Conservation (phyloP, 2,797 vertebrate species). For the Helostoma temminkii region DNA sequence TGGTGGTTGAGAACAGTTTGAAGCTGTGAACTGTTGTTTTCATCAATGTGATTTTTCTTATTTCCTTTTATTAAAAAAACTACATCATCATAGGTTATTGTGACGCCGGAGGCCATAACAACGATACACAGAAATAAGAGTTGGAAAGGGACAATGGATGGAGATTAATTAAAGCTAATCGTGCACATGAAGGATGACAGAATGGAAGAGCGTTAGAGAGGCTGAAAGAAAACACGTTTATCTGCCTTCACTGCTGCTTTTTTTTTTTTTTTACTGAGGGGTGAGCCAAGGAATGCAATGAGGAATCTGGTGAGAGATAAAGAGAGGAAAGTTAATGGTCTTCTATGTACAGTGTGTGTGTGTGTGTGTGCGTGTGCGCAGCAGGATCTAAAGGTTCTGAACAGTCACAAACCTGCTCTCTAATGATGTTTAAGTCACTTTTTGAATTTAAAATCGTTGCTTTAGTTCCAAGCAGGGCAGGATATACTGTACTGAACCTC, state of each 20-base stretch:
- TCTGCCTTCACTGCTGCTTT: slow-evolving; percentile 42
- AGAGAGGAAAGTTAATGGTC: slow-evolving; percentile 71
- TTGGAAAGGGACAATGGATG: background rate
- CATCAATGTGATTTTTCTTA: background rate
- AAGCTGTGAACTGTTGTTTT: slow-evolving; percentile 26
- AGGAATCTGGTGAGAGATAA: slow-evolving; percentile 81
- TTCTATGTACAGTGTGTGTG: slow-evolving; percentile 50
- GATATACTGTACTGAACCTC: background rate
- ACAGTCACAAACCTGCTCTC: background rate
- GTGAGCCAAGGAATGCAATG: slow-evolving; percentile 73
- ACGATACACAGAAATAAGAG: background rate
- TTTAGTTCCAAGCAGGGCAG: slow-evolving; percentile 11
- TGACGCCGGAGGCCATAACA: background rate
- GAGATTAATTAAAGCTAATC: background rate
- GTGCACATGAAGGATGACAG: slow-evolving; percentile 8
- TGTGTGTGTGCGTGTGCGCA: slow-evolving; percentile 16
- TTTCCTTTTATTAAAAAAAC: background rate
- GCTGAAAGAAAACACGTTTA: slow-evolving; percentile 66
- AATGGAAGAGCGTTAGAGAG: slow-evolving; percentile 25
- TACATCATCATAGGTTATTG: background rate
- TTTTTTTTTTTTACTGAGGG: slow-evolving; percentile 44
- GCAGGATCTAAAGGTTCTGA: background rate
- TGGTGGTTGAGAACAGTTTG: slow-evolving; percentile 5
- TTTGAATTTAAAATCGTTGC: background rate
- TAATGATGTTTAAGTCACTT: background rate